Evolutionary conservation across 2,797 vertebrate genomes (phyloP).

Genomic region (Tympanoctomys barrerae): DNA sequence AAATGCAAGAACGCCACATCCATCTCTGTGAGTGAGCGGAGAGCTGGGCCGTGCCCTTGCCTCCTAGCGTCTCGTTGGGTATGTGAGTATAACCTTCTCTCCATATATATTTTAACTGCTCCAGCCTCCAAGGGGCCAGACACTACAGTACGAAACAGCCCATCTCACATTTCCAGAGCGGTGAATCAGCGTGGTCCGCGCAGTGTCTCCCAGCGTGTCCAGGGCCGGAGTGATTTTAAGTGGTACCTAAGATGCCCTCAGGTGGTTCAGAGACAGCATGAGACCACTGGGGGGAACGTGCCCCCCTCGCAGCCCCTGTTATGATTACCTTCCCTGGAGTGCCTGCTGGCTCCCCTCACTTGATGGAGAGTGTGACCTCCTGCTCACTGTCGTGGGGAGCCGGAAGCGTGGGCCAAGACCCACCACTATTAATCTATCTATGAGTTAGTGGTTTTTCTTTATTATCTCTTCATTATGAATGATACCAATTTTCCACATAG

Average conservation of each 20-base stretch:
- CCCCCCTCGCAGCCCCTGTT: background rate
- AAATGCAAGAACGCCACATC: conserved; percentile 69
- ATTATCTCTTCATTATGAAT: conserved; percentile 41
- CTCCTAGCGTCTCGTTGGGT: background rate
- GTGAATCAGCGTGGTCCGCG: conserved; percentile 17
- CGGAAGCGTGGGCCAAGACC: background rate
- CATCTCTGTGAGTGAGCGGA: conserved; percentile 54
- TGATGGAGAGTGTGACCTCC: background rate
- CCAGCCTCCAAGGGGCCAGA: background rate
- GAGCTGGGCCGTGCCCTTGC: conserved; percentile 57
- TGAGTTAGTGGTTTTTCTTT: background rate
- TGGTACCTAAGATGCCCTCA: background rate
- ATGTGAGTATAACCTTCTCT: conserved; percentile 8
- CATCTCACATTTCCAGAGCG: conserved; percentile 43
- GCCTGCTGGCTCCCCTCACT: background rate
- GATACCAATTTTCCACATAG: background rate
- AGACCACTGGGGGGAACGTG: background rate
- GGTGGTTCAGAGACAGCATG: background rate
- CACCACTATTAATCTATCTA: background rate
- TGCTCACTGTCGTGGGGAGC: background rate
- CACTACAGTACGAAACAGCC: conserved; percentile 50
- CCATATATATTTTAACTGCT: conserved; percentile 70
- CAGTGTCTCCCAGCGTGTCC: background rate
- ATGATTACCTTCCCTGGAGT: background rate
- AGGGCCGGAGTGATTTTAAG: background rate